phyloP scores from a whole-genome alignment of 2,113 vertebrate genomes.

The Myxocyprinus asiaticus region DNA sequence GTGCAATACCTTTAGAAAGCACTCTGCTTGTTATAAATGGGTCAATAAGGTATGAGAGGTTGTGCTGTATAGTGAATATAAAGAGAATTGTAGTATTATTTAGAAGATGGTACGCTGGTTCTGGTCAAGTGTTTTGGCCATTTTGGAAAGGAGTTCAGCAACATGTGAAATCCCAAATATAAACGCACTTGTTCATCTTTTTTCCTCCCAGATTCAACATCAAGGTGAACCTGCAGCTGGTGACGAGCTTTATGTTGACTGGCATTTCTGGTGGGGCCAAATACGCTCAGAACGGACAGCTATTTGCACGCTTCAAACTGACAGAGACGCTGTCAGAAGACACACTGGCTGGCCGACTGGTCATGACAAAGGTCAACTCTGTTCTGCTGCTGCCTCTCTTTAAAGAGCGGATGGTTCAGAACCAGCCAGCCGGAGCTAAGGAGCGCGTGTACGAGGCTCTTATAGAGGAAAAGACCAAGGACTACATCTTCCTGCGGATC shows the following conservation, averaged over 20 bases:
- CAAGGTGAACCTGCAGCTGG: conserved; percentile 96
- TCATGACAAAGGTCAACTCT: conserved; percentile 99
- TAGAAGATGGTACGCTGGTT: no score
- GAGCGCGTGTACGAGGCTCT: conserved; percentile 96
- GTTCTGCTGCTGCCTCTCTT: conserved; percentile 91
- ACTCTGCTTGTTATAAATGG: no score
- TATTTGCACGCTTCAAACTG: conserved; percentile 97
- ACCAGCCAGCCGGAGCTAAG: conserved; percentile 87
- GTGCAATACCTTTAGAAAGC: no score
- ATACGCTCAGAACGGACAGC: conserved; percentile 95
- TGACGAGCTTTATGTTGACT: conserved; percentile 98
- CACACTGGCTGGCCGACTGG: conserved; percentile 93
- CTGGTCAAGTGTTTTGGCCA: no score
- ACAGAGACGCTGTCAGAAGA: conserved; percentile 98
- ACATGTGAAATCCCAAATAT: no score
- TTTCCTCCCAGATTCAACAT: conserved; percentile 90
- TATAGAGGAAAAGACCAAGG: conserved; percentile 99
- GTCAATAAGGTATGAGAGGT: no score
- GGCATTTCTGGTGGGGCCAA: conserved; percentile 97
- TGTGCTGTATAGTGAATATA: no score
- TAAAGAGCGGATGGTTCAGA: conserved; percentile 80
- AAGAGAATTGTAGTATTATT: no score
- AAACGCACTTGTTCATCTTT: not conserved
- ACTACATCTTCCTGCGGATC: conserved; percentile 97
- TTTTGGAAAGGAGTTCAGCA: no score